These are phyloP conservation scores for Agrochola litura DNA, from an alignment of 2,888 invertebrate species.

Conservation along the genomic window DNA sequence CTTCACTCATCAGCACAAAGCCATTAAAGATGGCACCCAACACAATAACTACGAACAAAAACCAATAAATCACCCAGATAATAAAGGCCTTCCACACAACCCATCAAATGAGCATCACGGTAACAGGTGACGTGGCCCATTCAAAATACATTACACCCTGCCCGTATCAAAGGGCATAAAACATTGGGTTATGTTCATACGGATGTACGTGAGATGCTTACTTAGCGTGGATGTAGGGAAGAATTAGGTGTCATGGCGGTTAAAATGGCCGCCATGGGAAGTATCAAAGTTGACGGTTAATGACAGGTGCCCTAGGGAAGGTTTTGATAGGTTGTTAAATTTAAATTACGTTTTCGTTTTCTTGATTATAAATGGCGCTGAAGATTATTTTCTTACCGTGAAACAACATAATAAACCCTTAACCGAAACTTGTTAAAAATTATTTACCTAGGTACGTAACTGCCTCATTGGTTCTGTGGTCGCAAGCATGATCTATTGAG, in stretches of 20 bases:
- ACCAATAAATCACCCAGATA: conserved; percentile 52
- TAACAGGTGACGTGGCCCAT: conserved; percentile 65
- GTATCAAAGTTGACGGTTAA: conserved; percentile 11
- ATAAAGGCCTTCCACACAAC: conserved; percentile 56
- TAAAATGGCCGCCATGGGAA: conserved; percentile 28
- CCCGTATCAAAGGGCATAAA: conserved; percentile 61
- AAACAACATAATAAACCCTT: no score
- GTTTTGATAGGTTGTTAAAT: no score
- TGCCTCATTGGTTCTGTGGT: no score
- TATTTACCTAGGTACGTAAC: no score
- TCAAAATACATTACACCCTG: conserved; percentile 64
- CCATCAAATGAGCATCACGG: conserved; percentile 58
- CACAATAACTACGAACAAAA: conserved; percentile 42
- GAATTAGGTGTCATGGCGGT: conserved; percentile 6
- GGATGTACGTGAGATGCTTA: conserved; percentile 55
- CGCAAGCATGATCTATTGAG: background rate
- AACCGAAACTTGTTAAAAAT: no score
- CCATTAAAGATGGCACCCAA: conserved; percentile 30
- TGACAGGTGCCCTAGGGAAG: conserved; percentile 2
- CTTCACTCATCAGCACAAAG: background rate
- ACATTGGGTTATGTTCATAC: conserved; percentile 58
- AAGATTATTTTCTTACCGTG: no score
- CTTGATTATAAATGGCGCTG: no score
- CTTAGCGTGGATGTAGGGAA: conserved; percentile 4
- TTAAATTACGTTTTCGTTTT: no score